A percentile compares a stretch with the other conserved stretches of the same genome.
phyloP scores from a whole-genome alignment of 64 coral and sea anemone species.

The Dendrophyllia cribrosa region DNA sequence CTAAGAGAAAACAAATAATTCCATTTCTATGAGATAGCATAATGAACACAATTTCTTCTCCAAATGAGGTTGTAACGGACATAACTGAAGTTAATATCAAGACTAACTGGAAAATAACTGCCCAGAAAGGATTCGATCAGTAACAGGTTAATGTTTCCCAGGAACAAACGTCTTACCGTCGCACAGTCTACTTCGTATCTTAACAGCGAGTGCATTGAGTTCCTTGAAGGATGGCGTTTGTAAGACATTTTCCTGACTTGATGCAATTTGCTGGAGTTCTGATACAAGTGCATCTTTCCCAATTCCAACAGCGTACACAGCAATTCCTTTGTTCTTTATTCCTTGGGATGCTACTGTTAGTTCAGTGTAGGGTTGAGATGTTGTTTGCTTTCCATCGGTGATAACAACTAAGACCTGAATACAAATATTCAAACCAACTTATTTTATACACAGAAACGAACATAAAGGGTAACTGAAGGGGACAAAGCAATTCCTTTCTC shows the following conservation, averaged over 20 bases:
- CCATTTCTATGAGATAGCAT: background rate
- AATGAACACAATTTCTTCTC: no score
- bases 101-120: no score
- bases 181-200: background rate
- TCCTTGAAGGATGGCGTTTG: slow-evolving; percentile 30
- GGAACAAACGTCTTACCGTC: background rate
- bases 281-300: background rate
- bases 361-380: slow-evolving; percentile 18
- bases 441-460: no score
- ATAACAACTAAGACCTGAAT: slow-evolving; percentile 32
- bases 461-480: background rate
- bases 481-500: background rate
- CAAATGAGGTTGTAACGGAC: no score
- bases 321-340: slow-evolving; percentile 26
- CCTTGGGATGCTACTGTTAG: background rate
- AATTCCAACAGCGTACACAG: slow-evolving; percentile 50
- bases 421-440: background rate
- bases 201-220: background rate
- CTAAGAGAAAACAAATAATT: background rate
- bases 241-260: background rate
- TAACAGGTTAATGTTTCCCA: no score
- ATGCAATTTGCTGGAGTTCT: slow-evolving; percentile 52
- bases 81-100: no score
- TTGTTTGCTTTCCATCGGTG: slow-evolving; percentile 67
- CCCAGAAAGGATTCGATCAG: no score